These are phyloP conservation scores for Bombus terrestris DNA, from an alignment of 1,140 invertebrate genomes.

Conservation along the genomic window DNA sequence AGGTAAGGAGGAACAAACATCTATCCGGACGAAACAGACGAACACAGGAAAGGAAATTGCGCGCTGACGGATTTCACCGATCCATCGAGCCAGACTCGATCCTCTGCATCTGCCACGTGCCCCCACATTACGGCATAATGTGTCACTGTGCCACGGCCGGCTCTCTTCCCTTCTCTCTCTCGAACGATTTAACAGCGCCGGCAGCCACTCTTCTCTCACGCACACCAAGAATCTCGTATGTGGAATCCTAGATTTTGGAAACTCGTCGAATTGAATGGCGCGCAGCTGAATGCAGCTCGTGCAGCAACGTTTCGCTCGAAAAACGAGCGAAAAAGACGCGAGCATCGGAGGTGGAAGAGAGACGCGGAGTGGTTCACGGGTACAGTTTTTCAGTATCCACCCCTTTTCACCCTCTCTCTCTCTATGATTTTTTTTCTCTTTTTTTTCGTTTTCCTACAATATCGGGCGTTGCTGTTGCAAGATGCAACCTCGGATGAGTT, in stretches of 20 bases:
- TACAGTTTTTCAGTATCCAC: slow-evolving; percentile 64
- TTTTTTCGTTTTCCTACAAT: slow-evolving; percentile 54
- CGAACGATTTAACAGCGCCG: slow-evolving; percentile 57
- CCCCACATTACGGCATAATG: slow-evolving; percentile 80
- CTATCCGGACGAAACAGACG: neutral
- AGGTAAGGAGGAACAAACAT: neutral
- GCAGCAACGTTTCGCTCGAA: slow-evolving; percentile 27
- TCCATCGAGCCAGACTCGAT: slow-evolving; percentile 64
- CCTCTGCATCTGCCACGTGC: slow-evolving; percentile 79
- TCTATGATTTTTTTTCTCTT: slow-evolving; percentile 4
- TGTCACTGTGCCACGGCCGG: slow-evolving; percentile 79
- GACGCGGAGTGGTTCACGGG: slow-evolving; percentile 22
- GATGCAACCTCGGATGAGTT: slow-evolving; percentile 77
- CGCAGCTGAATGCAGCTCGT: slow-evolving; percentile 78
- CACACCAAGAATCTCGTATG: slow-evolving; percentile 49
- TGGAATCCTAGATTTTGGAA: slow-evolving; percentile 80
- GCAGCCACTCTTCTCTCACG: slow-evolving; percentile 56
- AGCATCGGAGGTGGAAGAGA: slow-evolving; percentile 16
- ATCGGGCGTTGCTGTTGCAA: slow-evolving; percentile 59
- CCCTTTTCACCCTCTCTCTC: neutral
- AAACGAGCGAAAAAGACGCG: neutral
- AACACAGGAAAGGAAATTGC: slow-evolving; percentile 37
- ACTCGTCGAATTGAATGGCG: slow-evolving; percentile 69
- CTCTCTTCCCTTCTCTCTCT: slow-evolving; percentile 47
- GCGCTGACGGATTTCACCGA: slow-evolving; percentile 51